A percentile compares a stretch with the other conserved stretches of the same genome.
Evolutionary conservation across 2,888 invertebrate species (phyloP).

Genomic region (Lycaena phlaeas): DNA sequence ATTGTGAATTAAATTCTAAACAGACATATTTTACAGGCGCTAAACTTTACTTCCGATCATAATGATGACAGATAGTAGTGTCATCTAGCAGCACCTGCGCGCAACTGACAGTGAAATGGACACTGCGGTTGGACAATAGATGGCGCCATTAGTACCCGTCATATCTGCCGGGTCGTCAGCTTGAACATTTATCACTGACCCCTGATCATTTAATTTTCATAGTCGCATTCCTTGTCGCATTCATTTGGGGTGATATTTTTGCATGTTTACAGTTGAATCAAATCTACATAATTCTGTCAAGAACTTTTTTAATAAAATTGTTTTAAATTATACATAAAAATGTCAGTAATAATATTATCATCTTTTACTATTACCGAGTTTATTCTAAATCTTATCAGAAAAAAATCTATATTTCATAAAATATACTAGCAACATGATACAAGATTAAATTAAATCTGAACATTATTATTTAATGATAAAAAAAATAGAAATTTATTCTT

Average conservation of each 20-base stretch:
- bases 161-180: conserved; percentile 41
- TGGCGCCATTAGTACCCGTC: conserved; percentile 61
- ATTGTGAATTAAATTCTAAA: too few relatives aligned
- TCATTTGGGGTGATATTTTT: conserved; percentile 1
- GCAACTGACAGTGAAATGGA: conserved; percentile 36
- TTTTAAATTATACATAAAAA: too few relatives aligned
- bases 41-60: conserved; percentile 9
- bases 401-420: too few relatives aligned
- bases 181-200: conserved; percentile 52
- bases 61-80: conserved; percentile 19
- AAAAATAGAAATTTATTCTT: too few relatives aligned
- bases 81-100: conserved; percentile 31
- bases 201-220: conserved; percentile 59
- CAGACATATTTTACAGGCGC: too few relatives aligned
- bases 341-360: too few relatives aligned
- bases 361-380: too few relatives aligned
- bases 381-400: too few relatives aligned
- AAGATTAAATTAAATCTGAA: too few relatives aligned
- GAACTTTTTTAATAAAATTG: not conserved
- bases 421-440: too few relatives aligned
- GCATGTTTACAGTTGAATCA: conserved; percentile 4
- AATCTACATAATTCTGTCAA: not conserved
- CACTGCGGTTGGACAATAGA: conserved; percentile 51
- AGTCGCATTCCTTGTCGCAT: conserved; percentile 19
- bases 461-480: too few relatives aligned